phyloP scores from a whole-genome alignment of 2,113 vertebrate genomes.

The Spermophilus dauricus region DNA sequence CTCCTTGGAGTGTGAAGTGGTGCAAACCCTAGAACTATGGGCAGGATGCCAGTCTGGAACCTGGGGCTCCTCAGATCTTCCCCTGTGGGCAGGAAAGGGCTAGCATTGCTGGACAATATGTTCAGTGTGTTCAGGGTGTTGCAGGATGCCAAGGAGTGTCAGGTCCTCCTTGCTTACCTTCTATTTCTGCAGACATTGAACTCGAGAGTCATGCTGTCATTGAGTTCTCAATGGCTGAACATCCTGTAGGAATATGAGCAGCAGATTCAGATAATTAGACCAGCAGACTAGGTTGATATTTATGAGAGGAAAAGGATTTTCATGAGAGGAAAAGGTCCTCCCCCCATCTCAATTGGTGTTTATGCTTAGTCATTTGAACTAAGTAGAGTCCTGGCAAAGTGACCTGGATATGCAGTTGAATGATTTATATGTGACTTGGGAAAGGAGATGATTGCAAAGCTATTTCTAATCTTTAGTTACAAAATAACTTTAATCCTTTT shows the following conservation, averaged over 20 bases:
- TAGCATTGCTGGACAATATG: slow-evolving; percentile 62
- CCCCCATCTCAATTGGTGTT: neutral
- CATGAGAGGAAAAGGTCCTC: slow-evolving; percentile 7
- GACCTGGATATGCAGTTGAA: slow-evolving; percentile 28
- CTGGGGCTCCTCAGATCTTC: slow-evolving; percentile 62
- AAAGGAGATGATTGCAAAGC: slow-evolving; percentile 45
- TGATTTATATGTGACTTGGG: slow-evolving; percentile 53
- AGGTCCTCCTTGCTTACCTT: slow-evolving; percentile 44
- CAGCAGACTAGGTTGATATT: slow-evolving; percentile 30
- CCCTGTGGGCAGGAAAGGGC: slow-evolving; percentile 76
- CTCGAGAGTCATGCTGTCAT: slow-evolving; percentile 77
- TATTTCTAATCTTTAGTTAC: slow-evolving; percentile 68
- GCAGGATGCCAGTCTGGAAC: slow-evolving; percentile 75
- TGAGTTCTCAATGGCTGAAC: slow-evolving; percentile 80
- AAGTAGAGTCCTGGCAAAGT: slow-evolving; percentile 64
- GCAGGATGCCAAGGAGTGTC: slow-evolving; percentile 78
- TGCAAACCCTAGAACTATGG: slow-evolving; percentile 68
- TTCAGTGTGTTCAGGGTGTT: slow-evolving; percentile 18
- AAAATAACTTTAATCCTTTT: slow-evolving; percentile 54
- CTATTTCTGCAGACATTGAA: slow-evolving; percentile 77
- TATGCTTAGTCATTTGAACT: slow-evolving; percentile 38
- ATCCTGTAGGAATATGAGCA: slow-evolving; percentile 57
- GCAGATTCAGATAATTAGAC: neutral
- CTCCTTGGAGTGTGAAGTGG: slow-evolving; percentile 76
- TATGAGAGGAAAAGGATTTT: slow-evolving; percentile 19